These are phyloP conservation scores for Phengaris alcon DNA, from an alignment of 2,888 invertebrate genomes.

Conservation along the genomic window DNA sequence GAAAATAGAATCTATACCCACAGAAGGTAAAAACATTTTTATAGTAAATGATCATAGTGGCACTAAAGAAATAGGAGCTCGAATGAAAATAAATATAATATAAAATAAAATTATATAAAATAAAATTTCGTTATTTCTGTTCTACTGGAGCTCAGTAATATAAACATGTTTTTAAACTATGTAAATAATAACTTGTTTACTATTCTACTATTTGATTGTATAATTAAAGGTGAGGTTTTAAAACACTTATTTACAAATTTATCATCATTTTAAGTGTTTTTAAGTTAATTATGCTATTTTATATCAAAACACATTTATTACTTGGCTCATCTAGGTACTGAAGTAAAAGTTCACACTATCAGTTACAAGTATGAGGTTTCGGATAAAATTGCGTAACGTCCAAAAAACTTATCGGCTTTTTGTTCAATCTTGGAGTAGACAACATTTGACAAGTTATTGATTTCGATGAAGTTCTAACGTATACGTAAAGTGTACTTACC, in stretches of 20 bases:
- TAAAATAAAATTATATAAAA: too few species aligned
- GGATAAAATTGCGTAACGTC: constrained; percentile 13
- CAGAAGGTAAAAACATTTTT: too few species aligned
- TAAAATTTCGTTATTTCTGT: too few species aligned
- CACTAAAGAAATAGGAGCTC: too few species aligned
- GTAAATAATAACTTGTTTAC: neutral
- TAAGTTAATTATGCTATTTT: too few species aligned
- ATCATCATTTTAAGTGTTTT: neutral
- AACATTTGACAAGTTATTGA: neutral
- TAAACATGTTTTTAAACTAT: constrained; percentile 2
- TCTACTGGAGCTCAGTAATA: too few species aligned
- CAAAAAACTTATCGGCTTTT: constrained; percentile 3
- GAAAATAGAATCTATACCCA: too few species aligned
- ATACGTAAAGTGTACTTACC: constrained; percentile 83
- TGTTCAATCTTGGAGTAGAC: constrained; percentile 23
- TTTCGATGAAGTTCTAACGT: neutral
- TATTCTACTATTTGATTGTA: neutral
- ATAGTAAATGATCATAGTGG: too few species aligned
- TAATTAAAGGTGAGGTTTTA: neutral
- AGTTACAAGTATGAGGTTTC: neutral
- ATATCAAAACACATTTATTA: neutral
- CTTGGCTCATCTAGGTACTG: neutral
- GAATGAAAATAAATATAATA: too few species aligned
- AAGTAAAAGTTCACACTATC: neutral
- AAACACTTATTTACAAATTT: neutral